A percentile compares a stretch with the other conserved stretches of the same genome.
phyloP scores from a whole-genome alignment of 2,888 invertebrate genomes.

The Gryllus longicercus region DNA sequence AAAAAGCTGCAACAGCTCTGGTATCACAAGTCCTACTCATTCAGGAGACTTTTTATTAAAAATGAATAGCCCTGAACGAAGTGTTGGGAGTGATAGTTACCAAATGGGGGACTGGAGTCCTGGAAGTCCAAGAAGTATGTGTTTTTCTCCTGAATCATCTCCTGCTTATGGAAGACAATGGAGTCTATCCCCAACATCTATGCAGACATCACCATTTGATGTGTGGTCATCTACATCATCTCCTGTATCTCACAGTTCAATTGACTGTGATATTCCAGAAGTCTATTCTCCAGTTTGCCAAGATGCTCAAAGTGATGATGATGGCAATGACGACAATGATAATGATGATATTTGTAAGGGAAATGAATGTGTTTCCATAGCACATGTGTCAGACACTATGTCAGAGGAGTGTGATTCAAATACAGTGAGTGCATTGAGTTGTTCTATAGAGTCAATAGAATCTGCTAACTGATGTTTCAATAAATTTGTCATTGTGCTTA shows the following conservation, averaged over 20 bases:
- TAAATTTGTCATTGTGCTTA: too few relatives aligned
- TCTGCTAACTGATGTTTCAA: too few relatives aligned
- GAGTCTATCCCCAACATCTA: neutral
- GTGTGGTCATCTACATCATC: constrained; percentile 27
- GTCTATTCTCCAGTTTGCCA: constrained; percentile 35
- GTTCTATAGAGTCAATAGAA: too few relatives aligned
- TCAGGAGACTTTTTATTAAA: neutral
- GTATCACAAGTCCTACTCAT: neutral
- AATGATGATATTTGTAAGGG: constrained; percentile 18
- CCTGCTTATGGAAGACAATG: neutral
- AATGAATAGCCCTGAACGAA: neutral
- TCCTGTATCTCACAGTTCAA: constrained; percentile 18
- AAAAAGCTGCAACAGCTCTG: too few relatives aligned
- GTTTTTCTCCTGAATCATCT: constrained; percentile 46
- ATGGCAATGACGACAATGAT: constrained; percentile 28
- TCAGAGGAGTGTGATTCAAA: too few relatives aligned
- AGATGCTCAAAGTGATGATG: constrained; percentile 19
- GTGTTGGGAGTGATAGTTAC: constrained; percentile 11
- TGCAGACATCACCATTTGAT: constrained; percentile 20
- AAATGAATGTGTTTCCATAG: neutral
- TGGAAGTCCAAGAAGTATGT: constrained; percentile 52
- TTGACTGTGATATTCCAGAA: constrained; percentile 28
- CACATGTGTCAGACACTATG: too few relatives aligned
- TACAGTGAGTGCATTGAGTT: too few relatives aligned
- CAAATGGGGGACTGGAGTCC: constrained; percentile 54